Base-by-base conservation (phyloP, 1,140 invertebrate genomes). In the Philotrypesis tridentata region DNA sequence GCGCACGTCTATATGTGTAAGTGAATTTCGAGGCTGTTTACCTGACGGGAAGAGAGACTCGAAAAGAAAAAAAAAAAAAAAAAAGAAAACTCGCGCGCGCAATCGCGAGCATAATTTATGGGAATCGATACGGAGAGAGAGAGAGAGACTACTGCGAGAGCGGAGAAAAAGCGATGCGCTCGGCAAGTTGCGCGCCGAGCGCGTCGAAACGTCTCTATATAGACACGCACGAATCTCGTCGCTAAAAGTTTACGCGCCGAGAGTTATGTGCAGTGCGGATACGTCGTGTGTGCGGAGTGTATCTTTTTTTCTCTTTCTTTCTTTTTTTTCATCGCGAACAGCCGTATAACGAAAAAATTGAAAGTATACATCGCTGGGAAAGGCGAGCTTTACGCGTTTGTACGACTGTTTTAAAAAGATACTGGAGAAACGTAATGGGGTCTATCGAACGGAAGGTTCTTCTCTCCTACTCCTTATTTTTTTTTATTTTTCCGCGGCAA, bases 91-190 rank as follows among this genome's bases (percentile, higher is more conserved):
- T 37, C n/a, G n/a, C 3, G 43, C 60, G 71, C 43, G 48, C 63
- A 63, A 21, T 72, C 48, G 48, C 70, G 48, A 14, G 27, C 23
- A 37, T n/a, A 72, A 72, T 72, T 72, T 72, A 48, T 48, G 70
- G 8, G 29, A 3, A 17, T 9, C 67, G 63, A 14, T 43, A 43
- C 17, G 17, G 12, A 9, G 12, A 43, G 4, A 43, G 9, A 11
- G 9, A 43, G 40, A n/a, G n/a, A 9, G 61, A 1, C 23, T 23
- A n/a, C n/a, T n/a, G n/a, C 14, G 8, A 12, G 29, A 1, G 67
- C 67, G n/a, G 31, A 37, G 27, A 70, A 23, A 37, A 37, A 21
- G 31, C 33, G 67, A 70, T 37, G 8, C 17, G 17, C 11, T 11
- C n/a, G 25, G 11, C 21, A 63, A 63, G 2, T 63, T n/a, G 25